These are phyloP conservation scores for Pristionchus fissidentatus DNA, from an alignment of 2,888 invertebrate species.

Conservation along the genomic window DNA sequence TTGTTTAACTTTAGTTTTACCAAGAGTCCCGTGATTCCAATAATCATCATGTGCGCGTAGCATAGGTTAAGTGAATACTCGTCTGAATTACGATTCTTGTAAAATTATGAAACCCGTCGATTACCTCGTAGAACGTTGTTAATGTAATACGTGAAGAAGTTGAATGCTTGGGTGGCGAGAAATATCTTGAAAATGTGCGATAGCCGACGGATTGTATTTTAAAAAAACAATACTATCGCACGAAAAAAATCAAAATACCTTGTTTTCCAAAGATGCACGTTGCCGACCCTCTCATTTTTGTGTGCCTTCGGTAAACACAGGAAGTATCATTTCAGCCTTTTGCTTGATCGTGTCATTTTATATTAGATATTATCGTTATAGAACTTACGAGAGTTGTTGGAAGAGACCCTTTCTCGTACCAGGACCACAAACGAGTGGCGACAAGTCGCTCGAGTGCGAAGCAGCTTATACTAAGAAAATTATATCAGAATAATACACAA, in stretches of 20 bases:
- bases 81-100: no score
- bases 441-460: not conserved
- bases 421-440: not conserved
- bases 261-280: no score
- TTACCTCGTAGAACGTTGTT: not conserved
- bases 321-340: no score
- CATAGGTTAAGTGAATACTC: not conserved
- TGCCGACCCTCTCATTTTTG: no score
- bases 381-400: not conserved
- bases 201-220: no score
- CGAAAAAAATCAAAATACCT: no score
- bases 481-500: no score
- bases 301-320: no score
- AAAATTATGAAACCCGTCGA: not conserved
- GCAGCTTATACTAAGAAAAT: not conserved
- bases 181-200: not conserved
- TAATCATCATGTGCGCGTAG: not conserved
- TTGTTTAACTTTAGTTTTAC: not conserved
- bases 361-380: not conserved
- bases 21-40: not conserved
- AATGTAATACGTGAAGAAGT: not conserved
- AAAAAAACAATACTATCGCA: no score
- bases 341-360: not conserved
- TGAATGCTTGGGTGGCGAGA: not conserved
- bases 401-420: slow-evolving; percentile 9